A percentile compares a stretch with the other conserved stretches of the same genome.
phyloP scores from a whole-genome alignment of 2,113 vertebrate genomes.

The Anser brachyrhynchus region DNA sequence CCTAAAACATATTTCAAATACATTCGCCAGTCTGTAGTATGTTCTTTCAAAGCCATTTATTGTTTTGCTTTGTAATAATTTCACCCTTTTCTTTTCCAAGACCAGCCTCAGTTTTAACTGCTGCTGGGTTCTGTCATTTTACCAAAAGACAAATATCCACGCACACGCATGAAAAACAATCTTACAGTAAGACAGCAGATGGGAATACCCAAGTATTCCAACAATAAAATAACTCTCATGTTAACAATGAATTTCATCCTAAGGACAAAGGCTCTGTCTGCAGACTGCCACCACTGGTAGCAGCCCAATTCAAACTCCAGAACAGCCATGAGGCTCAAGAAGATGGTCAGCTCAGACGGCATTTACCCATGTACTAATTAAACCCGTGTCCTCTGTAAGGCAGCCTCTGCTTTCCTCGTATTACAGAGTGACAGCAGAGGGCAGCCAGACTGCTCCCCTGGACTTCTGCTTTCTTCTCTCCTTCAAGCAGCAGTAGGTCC shows the following conservation, averaged over 20 bases:
- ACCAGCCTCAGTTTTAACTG: neutral
- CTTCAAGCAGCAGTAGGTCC: neutral
- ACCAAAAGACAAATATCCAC: neutral
- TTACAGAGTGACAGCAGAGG: neutral
- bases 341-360: neutral
- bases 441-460: neutral
- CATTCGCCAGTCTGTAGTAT: rapidly evolving
- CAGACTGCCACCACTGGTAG: neutral
- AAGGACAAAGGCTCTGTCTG: neutral
- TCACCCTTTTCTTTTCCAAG: neutral
- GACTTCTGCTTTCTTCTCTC: neutral
- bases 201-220: neutral
- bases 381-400: rapidly evolving
- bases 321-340: neutral
- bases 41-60: neutral
- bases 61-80: neutral
- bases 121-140: neutral
- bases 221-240: neutral
- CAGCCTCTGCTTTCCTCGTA: neutral
- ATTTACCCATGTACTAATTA: neutral
- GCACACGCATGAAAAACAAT: neutral
- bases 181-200: neutral
- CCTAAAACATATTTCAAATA: neutral
- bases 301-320: neutral
- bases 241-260: rapidly evolving